Base-by-base conservation (phyloP, 1,140 invertebrate genomes). In the Drosophila nasuta region DNA sequence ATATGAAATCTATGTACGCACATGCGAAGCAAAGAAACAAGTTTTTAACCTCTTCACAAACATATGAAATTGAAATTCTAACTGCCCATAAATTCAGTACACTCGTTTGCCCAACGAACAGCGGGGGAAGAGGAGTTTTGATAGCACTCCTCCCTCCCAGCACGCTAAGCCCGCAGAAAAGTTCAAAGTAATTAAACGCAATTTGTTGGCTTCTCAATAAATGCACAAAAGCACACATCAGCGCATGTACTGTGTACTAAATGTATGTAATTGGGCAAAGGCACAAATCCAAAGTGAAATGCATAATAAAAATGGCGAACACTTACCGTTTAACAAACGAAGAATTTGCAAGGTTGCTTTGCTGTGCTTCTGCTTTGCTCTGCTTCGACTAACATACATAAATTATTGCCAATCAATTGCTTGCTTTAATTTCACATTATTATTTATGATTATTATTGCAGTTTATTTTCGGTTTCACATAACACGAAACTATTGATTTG, bases 291-390 rank as follows among this genome's bases (percentile, higher is more conserved):
- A 48, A 48, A 62, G 43, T 48, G 33, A 85, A 77, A 75, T 69
- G 28, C 69, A 56, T 65, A 88, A 89, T 81, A 51, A 89, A 88
- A 78, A 89, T 88, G 83, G 83, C 82, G 51, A 82, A 88, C 20
- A 25, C 85, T 89, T 89, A 89, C 85, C 85, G 75, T 87, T 69
- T 67, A 59, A 66, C 20, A 41, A 41, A 66, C 69, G 60, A 51
- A 75, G 59, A 71, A 71, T 54, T 71, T 63, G 72, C 66, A 70
- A 70, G 65, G 72, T 70, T 75, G 66, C 38, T 15, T 11, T 13
- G 7, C 48, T 69, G 5, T 41, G 20, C 20, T 69, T 13, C 20
- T 75, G 66, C 38, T 15, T 11, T 13, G 7, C 48, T 69, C 8
- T 41, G 20, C 20, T 69, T 13, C 13, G 33, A 11, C 52, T 59